phyloP scores from a whole-genome alignment of 2,888 invertebrate species.

The Zygogramma bicolorata region DNA sequence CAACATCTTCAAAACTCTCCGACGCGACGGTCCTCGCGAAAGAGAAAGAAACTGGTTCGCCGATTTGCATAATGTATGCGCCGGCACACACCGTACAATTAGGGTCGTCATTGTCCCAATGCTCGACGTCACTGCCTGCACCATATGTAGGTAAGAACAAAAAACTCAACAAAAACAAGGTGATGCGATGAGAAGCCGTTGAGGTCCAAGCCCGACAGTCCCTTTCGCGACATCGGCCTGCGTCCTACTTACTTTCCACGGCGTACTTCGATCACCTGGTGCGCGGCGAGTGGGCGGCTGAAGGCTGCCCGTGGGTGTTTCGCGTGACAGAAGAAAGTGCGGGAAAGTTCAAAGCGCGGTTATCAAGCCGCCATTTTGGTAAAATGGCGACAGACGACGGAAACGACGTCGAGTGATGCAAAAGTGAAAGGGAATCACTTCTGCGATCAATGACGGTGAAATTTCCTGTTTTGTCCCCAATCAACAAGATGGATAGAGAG shows the following conservation, averaged over 20 bases:
- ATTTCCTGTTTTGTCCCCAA: no score
- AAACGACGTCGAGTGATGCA: no score
- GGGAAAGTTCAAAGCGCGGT: not conserved
- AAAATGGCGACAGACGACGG: not conserved
- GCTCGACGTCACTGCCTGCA: slow-evolving; percentile 30
- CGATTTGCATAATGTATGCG: slow-evolving; percentile 11
- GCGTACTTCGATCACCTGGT: not conserved
- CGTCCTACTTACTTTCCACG: slow-evolving; percentile 24
- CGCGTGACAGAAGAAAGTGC: not conserved
- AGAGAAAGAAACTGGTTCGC: slow-evolving; percentile 9
- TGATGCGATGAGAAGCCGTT: slow-evolving; percentile 31
- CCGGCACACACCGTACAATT: slow-evolving; percentile 14
- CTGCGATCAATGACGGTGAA: no score
- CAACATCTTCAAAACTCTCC: not conserved
- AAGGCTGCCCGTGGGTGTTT: not conserved
- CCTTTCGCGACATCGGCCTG: slow-evolving; percentile 45
- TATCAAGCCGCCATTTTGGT: not conserved
- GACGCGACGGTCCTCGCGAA: not conserved
- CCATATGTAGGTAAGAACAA: slow-evolving; percentile 52
- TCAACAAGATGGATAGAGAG: no score
- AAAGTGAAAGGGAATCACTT: no score
- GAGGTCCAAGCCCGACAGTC: slow-evolving; percentile 42
- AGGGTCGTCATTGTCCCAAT: slow-evolving; percentile 22
- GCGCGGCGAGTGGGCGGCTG: not conserved
- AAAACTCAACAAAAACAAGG: slow-evolving; percentile 59